A percentile compares a stretch with the other conserved stretches of the same genome.
Evolutionary conservation across 2,113 vertebrate genomes (phyloP).

Genomic region (Colius striatus): DNA sequence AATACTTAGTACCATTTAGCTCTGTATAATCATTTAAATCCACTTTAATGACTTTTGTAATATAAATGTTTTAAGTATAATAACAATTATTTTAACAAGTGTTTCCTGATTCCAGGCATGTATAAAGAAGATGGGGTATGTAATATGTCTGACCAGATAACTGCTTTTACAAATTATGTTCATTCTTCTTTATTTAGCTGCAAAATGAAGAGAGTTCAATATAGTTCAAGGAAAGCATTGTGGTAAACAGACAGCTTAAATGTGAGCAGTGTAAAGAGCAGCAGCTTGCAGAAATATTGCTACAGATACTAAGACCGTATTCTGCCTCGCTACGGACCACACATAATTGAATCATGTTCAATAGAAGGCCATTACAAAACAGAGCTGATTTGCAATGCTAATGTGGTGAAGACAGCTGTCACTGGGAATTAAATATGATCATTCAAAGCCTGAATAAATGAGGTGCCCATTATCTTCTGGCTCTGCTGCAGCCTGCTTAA

Average conservation of each 20-base stretch:
- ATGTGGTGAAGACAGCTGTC: constrained; percentile 84
- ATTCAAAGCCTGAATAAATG: constrained; percentile 86
- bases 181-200: constrained; percentile 80
- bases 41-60: constrained; percentile 70
- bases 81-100: constrained; percentile 74
- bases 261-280: constrained; percentile 84
- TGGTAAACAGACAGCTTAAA: constrained; percentile 83
- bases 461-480: constrained; percentile 86
- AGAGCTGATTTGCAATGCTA: constrained; percentile 85
- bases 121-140: constrained; percentile 62
- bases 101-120: constrained; percentile 75
- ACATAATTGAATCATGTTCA: constrained; percentile 87
- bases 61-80: constrained; percentile 71
- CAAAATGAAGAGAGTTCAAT: constrained; percentile 79
- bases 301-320: constrained; percentile 80
- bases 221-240: constrained; percentile 83
- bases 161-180: constrained; percentile 78
- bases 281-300: constrained; percentile 83
- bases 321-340: constrained; percentile 76
- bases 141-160: constrained; percentile 72
- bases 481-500: constrained; percentile 81
- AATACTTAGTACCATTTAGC: neutral
- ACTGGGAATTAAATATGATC: constrained; percentile 86
- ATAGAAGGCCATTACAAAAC: constrained; percentile 85
- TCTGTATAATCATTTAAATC: constrained; percentile 65